Evolutionary conservation across 2,888 invertebrate genomes (phyloP).

Genomic region (Netelia melanura): DNA sequence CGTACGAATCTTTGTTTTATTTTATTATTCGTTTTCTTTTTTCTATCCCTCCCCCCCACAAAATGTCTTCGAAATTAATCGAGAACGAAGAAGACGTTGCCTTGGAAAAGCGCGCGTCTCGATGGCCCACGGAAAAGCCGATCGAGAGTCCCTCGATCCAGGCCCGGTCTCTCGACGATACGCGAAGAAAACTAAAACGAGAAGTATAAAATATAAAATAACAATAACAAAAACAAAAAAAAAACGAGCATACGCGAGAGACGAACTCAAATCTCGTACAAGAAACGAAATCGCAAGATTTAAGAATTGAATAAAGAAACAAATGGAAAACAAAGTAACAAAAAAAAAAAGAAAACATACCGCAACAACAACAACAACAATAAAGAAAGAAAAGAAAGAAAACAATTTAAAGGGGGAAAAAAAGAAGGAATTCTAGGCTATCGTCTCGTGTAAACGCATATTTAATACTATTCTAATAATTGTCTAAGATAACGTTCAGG

Average conservation of each 20-base stretch:
- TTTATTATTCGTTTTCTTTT: slow-evolving; percentile 36
- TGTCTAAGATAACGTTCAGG: slow-evolving; percentile 81
- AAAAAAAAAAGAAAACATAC: not conserved
- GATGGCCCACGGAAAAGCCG: slow-evolving; percentile 1
- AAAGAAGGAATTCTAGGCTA: slow-evolving; percentile 71
- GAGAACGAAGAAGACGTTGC: not conserved
- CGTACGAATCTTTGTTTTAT: slow-evolving; percentile 46
- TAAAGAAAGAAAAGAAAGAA: slow-evolving; percentile 33
- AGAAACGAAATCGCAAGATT: slow-evolving; percentile 62
- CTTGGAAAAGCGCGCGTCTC: slow-evolving; percentile 1
- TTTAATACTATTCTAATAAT: slow-evolving; percentile 79
- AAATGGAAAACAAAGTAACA: slow-evolving; percentile 54
- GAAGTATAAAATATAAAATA: not conserved
- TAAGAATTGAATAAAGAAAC: slow-evolving; percentile 35
- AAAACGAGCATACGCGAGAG: slow-evolving; percentile 67
- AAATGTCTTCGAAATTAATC: not conserved
- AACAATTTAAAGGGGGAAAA: slow-evolving; percentile 44
- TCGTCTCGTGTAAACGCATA: slow-evolving; percentile 80
- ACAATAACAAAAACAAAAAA: slow-evolving; percentile 15
- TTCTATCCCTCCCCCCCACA: slow-evolving; percentile 7
- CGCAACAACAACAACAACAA: slow-evolving; percentile 9
- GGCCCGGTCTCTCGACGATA: slow-evolving; percentile 26
- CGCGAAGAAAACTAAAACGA: not conserved
- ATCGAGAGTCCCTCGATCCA: slow-evolving; percentile 26
- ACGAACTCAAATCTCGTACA: slow-evolving; percentile 75